Evolutionary conservation across 2,797 vertebrate genomes (phyloP), one percentile per base, ranked within the genome.

Genomic region (Aulostomus chinensis): DNA sequence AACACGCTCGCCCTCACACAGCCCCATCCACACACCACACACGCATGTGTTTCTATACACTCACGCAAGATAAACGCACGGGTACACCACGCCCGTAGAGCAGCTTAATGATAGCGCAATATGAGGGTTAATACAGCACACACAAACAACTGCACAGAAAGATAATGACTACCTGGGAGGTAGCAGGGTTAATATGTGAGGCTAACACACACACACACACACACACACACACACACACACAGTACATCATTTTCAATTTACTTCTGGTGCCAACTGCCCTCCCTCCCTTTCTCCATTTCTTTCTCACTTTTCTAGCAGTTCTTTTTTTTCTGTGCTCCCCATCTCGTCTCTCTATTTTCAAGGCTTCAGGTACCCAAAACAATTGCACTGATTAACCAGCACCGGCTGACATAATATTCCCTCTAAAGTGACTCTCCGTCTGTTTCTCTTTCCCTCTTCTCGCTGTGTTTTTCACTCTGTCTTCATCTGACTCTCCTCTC

Each of bases 171-270:
- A 84, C 74, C 79, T 80, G 59, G 56, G 63, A 77, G 70, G 78
- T 72, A 73, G 50, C 70, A 56, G 79, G 85, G 80, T 85, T 84
- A 79, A 85, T 79, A 76, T 62, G 58, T 60, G 57, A 66, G 49
- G 21, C 12, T 2, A 48, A 52, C 68, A 48, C 78, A 76, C 79
- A 17, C 79, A 72, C 79, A 69, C 73, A 81, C 33, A 31, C 10
- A 30, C 31, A 58, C 48, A 35, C 37, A 58, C 40, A 38, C 54
- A 41, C 49, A 38, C 71, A 73, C 71, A 64, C 59, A 72, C 50
- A 80, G 64, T 73, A 81, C 85, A 88, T 88, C 72, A 87, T 91
- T 92, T 92, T 89, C 89, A 86, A 91, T 90, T 84, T 86, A 83
- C 82, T 90, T 80, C 73, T 79, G 66, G 73, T 87, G 83, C 76